phyloP scores from a whole-genome alignment of 2,888 invertebrate species.

The Subacronicta megacephala region DNA sequence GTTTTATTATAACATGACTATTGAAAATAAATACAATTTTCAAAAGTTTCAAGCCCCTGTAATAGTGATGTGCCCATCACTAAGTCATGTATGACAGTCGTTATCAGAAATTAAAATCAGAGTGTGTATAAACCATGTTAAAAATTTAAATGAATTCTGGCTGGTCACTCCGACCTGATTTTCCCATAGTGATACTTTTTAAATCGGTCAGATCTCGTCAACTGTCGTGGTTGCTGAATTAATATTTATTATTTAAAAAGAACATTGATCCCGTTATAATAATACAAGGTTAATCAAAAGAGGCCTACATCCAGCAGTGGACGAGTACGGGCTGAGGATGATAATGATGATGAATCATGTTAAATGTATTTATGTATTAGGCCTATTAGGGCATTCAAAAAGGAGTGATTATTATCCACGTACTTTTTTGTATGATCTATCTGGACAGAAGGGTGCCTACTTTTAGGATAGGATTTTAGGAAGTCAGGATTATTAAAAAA shows the following conservation, averaged over 20 bases:
- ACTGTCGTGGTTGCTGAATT: conserved; percentile 5
- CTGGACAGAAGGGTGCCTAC: no score
- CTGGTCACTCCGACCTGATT: conserved; percentile 15
- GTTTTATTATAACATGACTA: not conserved
- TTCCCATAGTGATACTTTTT: conserved; percentile 13
- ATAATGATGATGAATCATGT: no score
- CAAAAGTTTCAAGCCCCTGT: not conserved
- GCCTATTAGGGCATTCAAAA: no score
- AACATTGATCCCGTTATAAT: no score
- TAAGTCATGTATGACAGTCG: not conserved
- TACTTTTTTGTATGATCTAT: no score
- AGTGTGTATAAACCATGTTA: conserved; percentile 7
- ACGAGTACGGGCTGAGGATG: no score
- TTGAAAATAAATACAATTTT: not conserved
- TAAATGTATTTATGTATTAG: no score
- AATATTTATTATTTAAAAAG: not conserved
- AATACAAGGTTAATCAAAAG: no score
- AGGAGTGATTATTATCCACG: no score
- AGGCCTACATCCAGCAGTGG: no score
- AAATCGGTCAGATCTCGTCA: conserved; percentile 21
- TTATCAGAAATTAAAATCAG: conserved; percentile 13
- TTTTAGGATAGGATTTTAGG: no score
- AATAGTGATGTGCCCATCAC: not conserved
- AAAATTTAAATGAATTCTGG: conserved; percentile 6
- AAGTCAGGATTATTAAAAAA: no score